Percentiles rank a stretch among this genome's conserved stretches.
Conservation (phyloP, 2,888 invertebrate genomes). For the Brenthis hecate region DNA sequence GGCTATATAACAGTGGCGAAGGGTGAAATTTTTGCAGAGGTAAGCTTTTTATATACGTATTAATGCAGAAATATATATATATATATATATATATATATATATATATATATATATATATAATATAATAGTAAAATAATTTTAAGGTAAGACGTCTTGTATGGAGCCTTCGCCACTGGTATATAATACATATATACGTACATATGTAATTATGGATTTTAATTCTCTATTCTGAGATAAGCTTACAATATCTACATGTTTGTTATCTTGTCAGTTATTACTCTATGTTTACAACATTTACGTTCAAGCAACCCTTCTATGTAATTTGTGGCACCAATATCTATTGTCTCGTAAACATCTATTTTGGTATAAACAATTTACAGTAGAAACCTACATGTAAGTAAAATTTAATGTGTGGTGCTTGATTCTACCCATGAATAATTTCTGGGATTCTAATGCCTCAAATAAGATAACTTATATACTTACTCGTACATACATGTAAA, state of each 20-base stretch:
- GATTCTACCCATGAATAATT: neutral
- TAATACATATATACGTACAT: no score
- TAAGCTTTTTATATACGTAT: no score
- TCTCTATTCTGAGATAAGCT: neutral
- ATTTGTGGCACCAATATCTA: conserved; percentile 2
- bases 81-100: no score
- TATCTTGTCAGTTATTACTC: conserved; percentile 20
- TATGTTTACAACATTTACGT: conserved; percentile 16
- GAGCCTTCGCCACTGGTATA: no score
- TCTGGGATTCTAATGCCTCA: neutral
- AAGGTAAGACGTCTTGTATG: no score
- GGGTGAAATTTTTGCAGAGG: no score
- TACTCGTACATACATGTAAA: neutral
- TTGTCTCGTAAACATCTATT: conserved; percentile 14
- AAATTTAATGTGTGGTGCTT: conserved; percentile 9
- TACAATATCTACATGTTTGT: conserved; percentile 10
- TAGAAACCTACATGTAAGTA: neutral
- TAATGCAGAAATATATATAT: no score
- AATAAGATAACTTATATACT: neutral
- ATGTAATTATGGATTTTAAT: neutral
- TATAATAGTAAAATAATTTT: no score
- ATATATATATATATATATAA: no score
- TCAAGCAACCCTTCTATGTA: conserved; percentile 12
- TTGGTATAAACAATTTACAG: neutral
- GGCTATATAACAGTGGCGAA: neutral